Evolutionary conservation across 2,113 vertebrate genomes (phyloP).

Genomic region (Cololabis saira): DNA sequence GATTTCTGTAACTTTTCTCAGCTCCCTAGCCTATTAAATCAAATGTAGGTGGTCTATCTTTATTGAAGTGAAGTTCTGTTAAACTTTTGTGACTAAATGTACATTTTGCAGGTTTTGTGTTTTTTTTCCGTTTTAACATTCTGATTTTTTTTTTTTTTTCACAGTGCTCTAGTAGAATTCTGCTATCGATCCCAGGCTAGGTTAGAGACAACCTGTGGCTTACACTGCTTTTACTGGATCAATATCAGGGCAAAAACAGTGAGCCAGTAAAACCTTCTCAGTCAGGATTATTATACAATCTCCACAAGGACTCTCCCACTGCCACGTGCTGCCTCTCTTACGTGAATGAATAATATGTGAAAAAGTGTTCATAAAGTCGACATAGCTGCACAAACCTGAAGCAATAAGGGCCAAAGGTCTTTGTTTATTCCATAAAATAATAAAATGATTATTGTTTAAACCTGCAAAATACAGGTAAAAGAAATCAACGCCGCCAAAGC

Average conservation of each 20-base stretch:
- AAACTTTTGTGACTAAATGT: background rate
- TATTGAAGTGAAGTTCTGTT: constrained; percentile 2
- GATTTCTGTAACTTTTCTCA: constrained; percentile 41
- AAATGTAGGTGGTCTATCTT: constrained; percentile 34
- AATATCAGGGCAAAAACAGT: background rate
- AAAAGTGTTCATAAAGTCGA: background rate
- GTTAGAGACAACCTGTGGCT: background rate
- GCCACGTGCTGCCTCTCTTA: too few species aligned
- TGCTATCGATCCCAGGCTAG: constrained; percentile 3
- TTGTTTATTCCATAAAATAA: background rate
- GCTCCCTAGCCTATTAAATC: constrained; percentile 54
- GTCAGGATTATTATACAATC: background rate
- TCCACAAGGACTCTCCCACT: background rate
- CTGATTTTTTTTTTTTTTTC: constrained; percentile 7
- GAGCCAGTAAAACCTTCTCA: constrained; percentile 5
- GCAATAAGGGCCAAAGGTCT: background rate
- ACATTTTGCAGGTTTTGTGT: constrained; percentile 5
- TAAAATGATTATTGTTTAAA: background rate
- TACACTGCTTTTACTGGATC: background rate
- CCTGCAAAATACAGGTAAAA: background rate
- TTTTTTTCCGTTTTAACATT: background rate
- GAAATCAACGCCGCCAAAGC: background rate
- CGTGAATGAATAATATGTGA: background rate
- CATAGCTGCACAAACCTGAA: background rate
- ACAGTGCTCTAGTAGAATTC: background rate